Base-by-base conservation (phyloP, 1,140 invertebrate species). In the Drosophila eugracilis region DNA sequence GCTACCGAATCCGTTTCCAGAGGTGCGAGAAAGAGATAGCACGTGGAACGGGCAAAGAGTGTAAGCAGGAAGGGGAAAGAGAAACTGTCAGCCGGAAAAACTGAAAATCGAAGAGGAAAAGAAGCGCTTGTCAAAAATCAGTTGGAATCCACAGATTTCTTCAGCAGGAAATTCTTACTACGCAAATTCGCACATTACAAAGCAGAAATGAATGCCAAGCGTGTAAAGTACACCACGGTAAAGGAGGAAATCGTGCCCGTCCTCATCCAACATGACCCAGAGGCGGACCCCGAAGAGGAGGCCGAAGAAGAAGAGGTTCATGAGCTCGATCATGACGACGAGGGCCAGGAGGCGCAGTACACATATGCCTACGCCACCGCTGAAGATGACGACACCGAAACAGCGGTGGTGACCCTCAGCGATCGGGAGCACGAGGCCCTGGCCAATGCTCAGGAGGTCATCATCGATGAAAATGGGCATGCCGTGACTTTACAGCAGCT, bases 401-500 rank as follows among this genome's bases (percentile, higher is more conserved):
- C 78, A 1, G 79, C 78, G 4, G 89, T 85, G 42, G 79, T 84
- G 1, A 85, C 89, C 0, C 73, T 90, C 5, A 75, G 48, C 41
- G 71, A 78, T 28, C 73, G 73, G 3, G 85, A 79, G 0, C 72
- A 74, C 12, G 86, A 85, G 28, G 78, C 85, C 0, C n/a, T 90
- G 34, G 60, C 63, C 44, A 84, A 83, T 52, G 67, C 80, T 22
- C 75, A 91, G 34, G 89, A 91, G 52, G 89, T 91, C 28, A 91
- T 91, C 2, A 91, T 91, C 15, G 89, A 91, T 62, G 89, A 91
- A 71, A 76, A 91, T n/a, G 89, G 89, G 1, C 89, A 89, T 42
- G 75, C 89, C 2, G 76, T 91, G 10, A 88, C 89, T 0, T 37
- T 91, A 73, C 89, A 91, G 37, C 81, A 91, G 17, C 30, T 89